Evolutionary conservation across 2,888 invertebrate genomes (phyloP).

Genomic region (Emmelina monodactyla): DNA sequence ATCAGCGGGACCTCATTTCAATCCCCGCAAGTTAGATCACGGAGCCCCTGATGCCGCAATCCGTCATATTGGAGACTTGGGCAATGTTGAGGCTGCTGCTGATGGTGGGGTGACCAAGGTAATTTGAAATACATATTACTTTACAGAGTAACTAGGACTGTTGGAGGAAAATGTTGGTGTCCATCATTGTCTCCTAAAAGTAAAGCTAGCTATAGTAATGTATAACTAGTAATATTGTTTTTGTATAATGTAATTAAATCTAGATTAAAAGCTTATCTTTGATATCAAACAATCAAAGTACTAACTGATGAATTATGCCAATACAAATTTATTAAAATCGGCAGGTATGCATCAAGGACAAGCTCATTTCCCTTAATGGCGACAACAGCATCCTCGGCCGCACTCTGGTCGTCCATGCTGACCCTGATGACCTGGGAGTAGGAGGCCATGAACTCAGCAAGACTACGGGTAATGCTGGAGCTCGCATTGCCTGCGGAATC

Average conservation of each 20-base stretch:
- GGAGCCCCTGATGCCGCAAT: constrained; percentile 77
- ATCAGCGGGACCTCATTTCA: constrained; percentile 95
- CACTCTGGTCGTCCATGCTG: constrained; percentile 90
- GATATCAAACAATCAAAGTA: too few species aligned
- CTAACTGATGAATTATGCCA: too few species aligned
- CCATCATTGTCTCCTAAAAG: too few species aligned
- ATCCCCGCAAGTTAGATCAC: constrained; percentile 82
- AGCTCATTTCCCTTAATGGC: constrained; percentile 60
- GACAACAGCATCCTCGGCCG: constrained; percentile 82
- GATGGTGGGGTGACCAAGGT: constrained; percentile 71
- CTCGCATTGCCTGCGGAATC: constrained; percentile 87
- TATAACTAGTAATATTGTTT: too few species aligned
- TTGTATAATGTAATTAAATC: too few species aligned
- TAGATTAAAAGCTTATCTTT: too few species aligned
- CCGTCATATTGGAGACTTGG: constrained; percentile 92
- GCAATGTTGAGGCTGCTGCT: constrained; percentile 75
- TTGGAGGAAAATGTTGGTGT: too few species aligned
- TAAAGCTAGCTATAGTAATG: too few species aligned
- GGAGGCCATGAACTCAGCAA: constrained; percentile 93
- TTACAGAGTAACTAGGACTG: too few species aligned
- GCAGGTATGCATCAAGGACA: constrained; percentile 49
- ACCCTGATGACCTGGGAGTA: constrained; percentile 91
- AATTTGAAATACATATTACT: too few species aligned
- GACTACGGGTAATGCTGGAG: constrained; percentile 95
- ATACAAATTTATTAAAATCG: constrained; percentile 7